phyloP scores from a whole-genome alignment of 2,113 vertebrate species.

The Enhydra lutris region DNA sequence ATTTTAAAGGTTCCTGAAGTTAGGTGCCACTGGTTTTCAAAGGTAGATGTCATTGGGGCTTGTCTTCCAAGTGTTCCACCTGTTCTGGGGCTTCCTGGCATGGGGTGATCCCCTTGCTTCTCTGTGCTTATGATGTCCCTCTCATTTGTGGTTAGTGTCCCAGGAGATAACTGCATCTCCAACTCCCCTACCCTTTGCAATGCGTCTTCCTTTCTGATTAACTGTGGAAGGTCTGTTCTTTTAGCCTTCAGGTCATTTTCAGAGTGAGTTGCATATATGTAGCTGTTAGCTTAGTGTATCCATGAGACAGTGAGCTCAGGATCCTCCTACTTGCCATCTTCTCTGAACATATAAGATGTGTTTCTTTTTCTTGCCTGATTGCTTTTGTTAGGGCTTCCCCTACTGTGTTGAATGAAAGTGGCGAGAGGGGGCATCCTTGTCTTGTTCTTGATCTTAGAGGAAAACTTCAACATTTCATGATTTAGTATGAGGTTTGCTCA shows the following conservation, averaged over 20 bases:
- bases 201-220: not conserved
- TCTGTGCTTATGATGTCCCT: not conserved
- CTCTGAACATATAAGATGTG: not conserved
- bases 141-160: not conserved
- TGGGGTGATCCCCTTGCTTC: not conserved
- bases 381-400: not conserved
- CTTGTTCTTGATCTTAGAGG: not conserved
- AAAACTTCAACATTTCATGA: not conserved
- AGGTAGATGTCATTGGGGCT: not conserved
- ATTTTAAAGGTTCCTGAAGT: not conserved
- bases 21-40: not conserved
- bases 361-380: not conserved
- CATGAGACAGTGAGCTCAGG: not conserved
- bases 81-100: not conserved
- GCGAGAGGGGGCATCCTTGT: not conserved
- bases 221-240: not conserved
- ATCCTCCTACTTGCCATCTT: not conserved
- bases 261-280: not conserved
- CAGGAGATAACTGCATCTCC: not conserved
- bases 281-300: not conserved
- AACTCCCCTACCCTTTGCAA: not conserved
- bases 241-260: not conserved
- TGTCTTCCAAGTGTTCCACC: not conserved
- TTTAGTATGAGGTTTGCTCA: not conserved
- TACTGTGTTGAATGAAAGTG: not conserved